Conservation (phyloP, 2,113 vertebrate genomes). For the Heterochromis multidens region DNA sequence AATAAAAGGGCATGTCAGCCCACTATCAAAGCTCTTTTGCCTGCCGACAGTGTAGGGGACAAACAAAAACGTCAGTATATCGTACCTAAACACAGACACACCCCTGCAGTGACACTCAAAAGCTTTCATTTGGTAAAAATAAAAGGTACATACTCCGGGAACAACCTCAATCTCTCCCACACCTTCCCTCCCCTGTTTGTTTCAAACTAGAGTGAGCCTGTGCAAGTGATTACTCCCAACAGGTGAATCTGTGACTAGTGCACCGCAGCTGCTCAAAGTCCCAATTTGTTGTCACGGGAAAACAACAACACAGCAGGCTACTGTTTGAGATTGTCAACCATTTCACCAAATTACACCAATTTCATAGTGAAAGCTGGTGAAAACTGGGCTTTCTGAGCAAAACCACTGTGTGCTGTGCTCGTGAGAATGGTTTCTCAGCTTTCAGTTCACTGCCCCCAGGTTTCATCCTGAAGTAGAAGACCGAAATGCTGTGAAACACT, state of each 20-base stretch:
- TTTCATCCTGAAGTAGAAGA: background rate
- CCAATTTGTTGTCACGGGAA: slow-evolving; percentile 1
- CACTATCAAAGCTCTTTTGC: slow-evolving; percentile 8
- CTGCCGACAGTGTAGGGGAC: slow-evolving; percentile 14
- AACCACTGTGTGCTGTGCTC: background rate
- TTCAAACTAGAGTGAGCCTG: slow-evolving; percentile 13
- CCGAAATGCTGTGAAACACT: background rate
- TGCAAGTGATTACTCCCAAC: background rate
- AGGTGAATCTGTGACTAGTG: slow-evolving; percentile 9
- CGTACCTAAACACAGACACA: slow-evolving; percentile 33
- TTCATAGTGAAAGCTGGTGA: slow-evolving; percentile 10
- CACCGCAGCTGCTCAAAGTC: background rate
- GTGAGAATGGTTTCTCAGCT: background rate
- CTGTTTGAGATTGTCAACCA: slow-evolving; percentile 15
- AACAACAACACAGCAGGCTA: background rate
- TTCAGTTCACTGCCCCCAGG: background rate
- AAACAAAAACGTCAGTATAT: background rate
- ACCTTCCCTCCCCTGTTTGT: background rate
- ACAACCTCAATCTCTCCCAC: background rate
- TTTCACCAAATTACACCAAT: slow-evolving; percentile 12
- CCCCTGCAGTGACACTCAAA: slow-evolving; percentile 33
- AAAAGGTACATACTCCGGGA: slow-evolving; percentile 12
- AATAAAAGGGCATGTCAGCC: slow-evolving; percentile 32
- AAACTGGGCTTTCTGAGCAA: background rate
- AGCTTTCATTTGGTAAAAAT: slow-evolving; percentile 43